These are phyloP conservation scores for Microctonus brassicae DNA, from an alignment of 2,888 invertebrate species.

Conservation along the genomic window DNA sequence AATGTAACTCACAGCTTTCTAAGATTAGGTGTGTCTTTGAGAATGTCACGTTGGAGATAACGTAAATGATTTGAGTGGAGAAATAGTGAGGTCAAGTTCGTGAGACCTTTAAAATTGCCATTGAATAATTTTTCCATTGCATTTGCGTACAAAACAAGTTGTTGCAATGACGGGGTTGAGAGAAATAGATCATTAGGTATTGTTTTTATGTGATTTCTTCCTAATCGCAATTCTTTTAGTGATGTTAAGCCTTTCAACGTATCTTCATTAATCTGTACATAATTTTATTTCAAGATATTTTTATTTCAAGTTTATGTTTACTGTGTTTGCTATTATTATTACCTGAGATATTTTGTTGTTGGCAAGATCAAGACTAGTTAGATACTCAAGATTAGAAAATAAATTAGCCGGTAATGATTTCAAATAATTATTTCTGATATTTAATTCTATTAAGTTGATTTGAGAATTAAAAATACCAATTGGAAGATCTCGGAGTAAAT, in stretches of 20 bases:
- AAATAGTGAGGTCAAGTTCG: constrained; percentile 77
- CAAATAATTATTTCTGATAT: constrained; percentile 79
- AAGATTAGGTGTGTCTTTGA: constrained; percentile 76
- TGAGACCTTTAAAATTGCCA: constrained; percentile 75
- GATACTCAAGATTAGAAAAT: constrained; percentile 72
- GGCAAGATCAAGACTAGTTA: constrained; percentile 78
- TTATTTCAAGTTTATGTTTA: background rate
- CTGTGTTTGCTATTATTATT: constrained; percentile 33
- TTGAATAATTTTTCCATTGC: constrained; percentile 76
- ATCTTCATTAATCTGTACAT: constrained; percentile 55
- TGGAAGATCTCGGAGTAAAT: constrained; percentile 74
- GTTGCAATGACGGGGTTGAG: constrained; percentile 74
- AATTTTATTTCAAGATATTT: background rate
- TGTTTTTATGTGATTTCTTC: constrained; percentile 76
- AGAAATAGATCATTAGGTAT: constrained; percentile 75
- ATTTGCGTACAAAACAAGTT: constrained; percentile 79
- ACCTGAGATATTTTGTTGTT: constrained; percentile 77
- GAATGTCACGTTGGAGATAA: constrained; percentile 76
- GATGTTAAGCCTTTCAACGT: constrained; percentile 55
- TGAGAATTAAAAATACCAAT: constrained; percentile 74
- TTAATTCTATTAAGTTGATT: constrained; percentile 76
- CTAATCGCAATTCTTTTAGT: constrained; percentile 78
- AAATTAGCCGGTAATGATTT: constrained; percentile 73
- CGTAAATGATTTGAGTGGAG: constrained; percentile 80
- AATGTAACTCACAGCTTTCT: constrained; percentile 76